Conservation (phyloP, 2,797 vertebrate species). For the Dendrocincla fuliginosa region DNA sequence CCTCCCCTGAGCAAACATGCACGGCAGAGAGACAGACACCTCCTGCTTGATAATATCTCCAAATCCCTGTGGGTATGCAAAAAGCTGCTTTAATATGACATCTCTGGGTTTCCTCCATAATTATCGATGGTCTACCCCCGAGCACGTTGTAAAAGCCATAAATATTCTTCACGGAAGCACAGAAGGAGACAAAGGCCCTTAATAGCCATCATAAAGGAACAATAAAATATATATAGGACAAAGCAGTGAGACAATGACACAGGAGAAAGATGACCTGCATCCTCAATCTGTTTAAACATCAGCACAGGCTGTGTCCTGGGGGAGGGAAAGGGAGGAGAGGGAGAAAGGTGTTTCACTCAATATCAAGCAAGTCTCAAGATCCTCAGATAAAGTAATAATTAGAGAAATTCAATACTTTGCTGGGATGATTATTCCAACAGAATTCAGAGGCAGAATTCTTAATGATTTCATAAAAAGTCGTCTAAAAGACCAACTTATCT, state of each 20-base stretch:
- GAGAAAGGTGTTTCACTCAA: not conserved
- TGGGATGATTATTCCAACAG: not conserved
- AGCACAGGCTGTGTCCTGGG: not conserved
- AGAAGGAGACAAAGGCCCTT: constrained; percentile 48
- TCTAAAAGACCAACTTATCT: not conserved
- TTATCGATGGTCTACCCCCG: constrained; percentile 22
- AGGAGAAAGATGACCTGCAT: constrained; percentile 41
- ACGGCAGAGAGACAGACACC: constrained; percentile 32
- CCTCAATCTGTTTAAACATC: constrained; percentile 10
- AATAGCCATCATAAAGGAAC: constrained; percentile 52
- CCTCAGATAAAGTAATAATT: not conserved
- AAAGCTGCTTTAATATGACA: constrained; percentile 42
- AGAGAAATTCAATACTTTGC: not conserved
- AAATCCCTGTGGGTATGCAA: not conserved
- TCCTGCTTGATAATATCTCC: not conserved
- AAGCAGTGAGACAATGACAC: constrained; percentile 43
- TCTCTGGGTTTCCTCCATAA: constrained; percentile 49
- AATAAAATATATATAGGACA: constrained; percentile 50
- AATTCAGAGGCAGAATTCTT: not conserved
- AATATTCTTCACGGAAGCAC: constrained; percentile 47
- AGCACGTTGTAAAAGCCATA: constrained; percentile 41
- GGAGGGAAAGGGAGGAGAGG: not conserved
- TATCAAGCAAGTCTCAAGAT: not conserved
- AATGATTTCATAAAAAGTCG: not conserved
- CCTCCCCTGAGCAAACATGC: constrained; percentile 23